Evolutionary conservation across 1,140 invertebrate species (phyloP).

Genomic region (Cydia strobilella): DNA sequence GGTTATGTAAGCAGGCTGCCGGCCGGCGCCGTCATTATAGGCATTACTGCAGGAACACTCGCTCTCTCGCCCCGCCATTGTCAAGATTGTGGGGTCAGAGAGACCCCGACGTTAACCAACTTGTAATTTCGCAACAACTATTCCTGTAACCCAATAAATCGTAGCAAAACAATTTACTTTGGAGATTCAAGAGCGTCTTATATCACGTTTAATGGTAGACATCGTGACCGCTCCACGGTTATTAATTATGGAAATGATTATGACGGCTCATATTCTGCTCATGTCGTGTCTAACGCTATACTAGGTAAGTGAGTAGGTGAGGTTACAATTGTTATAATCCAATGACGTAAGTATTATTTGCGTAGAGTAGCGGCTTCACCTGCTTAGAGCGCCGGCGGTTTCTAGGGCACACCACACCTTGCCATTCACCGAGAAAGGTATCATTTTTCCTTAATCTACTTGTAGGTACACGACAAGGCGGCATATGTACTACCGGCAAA

Average conservation of each 20-base stretch:
- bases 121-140: slow-evolving; percentile 71
- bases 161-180: slow-evolving; percentile 74
- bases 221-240: slow-evolving; percentile 67
- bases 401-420: slow-evolving; percentile 28
- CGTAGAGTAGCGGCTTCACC: slow-evolving; percentile 19
- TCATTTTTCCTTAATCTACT: slow-evolving; percentile 15
- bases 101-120: slow-evolving; percentile 65
- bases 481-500: neutral
- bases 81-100: slow-evolving; percentile 78
- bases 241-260: slow-evolving; percentile 75
- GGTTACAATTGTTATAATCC: slow-evolving; percentile 52
- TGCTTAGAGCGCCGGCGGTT: neutral
- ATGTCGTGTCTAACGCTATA: slow-evolving; percentile 52
- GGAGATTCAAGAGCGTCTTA: slow-evolving; percentile 50
- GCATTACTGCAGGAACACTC: slow-evolving; percentile 71
- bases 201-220: slow-evolving; percentile 66
- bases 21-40: slow-evolving; percentile 72
- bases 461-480: slow-evolving; percentile 1
- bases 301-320: slow-evolving; percentile 36
- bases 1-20: slow-evolving; percentile 77
- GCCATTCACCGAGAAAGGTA: slow-evolving; percentile 22
- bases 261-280: slow-evolving; percentile 58
- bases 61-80: slow-evolving; percentile 67
- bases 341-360: slow-evolving; percentile 32
- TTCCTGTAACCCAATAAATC: slow-evolving; percentile 76